Evolutionary conservation across 2,797 vertebrate genomes (phyloP).

Genomic region (Sebastiscus albofasciatus): DNA sequence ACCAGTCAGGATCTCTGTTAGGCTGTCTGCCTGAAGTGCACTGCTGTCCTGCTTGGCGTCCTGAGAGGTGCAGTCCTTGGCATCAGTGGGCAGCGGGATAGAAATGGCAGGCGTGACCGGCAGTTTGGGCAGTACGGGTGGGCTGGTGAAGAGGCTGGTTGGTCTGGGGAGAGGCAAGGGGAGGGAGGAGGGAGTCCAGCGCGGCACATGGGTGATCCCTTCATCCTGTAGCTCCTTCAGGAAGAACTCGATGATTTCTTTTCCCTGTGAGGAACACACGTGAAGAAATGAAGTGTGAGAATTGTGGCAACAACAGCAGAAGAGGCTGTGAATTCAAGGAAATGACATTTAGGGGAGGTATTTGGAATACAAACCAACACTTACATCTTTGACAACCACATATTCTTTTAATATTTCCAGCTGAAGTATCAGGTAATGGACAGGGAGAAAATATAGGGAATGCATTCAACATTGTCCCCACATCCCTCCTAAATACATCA

Average conservation of each 20-base stretch:
- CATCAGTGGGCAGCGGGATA: slow-evolving; percentile 48
- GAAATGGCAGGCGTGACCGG: slow-evolving; percentile 52
- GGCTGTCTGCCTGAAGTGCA: slow-evolving; percentile 72
- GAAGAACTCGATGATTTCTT: slow-evolving; percentile 98
- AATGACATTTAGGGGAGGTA: background rate
- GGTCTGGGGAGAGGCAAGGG: slow-evolving; percentile 44
- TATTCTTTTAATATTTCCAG: background rate
- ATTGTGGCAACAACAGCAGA: background rate
- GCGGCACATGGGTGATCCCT: slow-evolving; percentile 88
- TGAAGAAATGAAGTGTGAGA: background rate
- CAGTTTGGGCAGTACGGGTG: slow-evolving; percentile 36
- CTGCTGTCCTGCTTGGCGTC: slow-evolving; percentile 83
- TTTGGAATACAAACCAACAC: background rate
- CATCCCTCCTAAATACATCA: background rate
- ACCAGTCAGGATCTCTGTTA: slow-evolving; percentile 81
- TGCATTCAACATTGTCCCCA: background rate
- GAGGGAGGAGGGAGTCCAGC: slow-evolving; percentile 84
- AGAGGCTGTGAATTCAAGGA: background rate
- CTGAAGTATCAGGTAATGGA: background rate
- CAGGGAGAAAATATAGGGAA: background rate
- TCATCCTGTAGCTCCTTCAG: slow-evolving; percentile 92
- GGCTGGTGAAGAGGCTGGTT: slow-evolving; percentile 47
- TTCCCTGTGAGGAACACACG: slow-evolving; percentile 84
- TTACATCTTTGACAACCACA: no score
- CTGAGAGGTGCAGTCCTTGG: slow-evolving; percentile 50